A percentile compares a stretch with the other conserved stretches of the same genome.
Conservation (phyloP, 2,888 invertebrate genomes). For the Euphydryas editha region DNA sequence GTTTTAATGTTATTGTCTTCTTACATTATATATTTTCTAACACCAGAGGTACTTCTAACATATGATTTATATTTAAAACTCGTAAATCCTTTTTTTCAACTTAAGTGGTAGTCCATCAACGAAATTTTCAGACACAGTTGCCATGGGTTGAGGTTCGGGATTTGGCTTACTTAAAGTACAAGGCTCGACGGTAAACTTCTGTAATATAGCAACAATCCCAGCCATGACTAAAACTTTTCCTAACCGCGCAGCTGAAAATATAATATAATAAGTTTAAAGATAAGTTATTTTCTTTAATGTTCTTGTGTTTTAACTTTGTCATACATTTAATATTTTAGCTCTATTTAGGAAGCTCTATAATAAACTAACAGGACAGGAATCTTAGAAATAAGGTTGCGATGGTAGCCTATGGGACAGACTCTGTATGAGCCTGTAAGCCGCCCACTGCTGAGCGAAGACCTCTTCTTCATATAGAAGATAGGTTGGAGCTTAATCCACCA, state of each 20-base stretch:
- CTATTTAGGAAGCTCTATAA: no score
- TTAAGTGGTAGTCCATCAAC: slow-evolving; percentile 42
- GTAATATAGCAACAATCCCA: slow-evolving; percentile 56
- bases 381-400: no score
- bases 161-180: slow-evolving; percentile 29
- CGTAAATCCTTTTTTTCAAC: slow-evolving; percentile 28
- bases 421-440: no score
- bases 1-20: no score
- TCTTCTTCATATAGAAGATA: no score
- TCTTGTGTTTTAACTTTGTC: neutral
- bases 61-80: slow-evolving; percentile 5
- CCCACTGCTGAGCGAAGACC: no score
- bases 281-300: neutral
- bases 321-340: no score
- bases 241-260: slow-evolving; percentile 65
- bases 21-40: no score
- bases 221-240: slow-evolving; percentile 76
- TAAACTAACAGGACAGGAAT: no score
- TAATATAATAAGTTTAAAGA: slow-evolving; percentile 4
- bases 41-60: no score
- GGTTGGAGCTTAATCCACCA: no score
- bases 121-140: slow-evolving; percentile 41
- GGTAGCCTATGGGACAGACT: no score
- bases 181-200: slow-evolving; percentile 45
- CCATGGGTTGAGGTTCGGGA: slow-evolving; percentile 40